Percentiles rank a stretch among this genome's conserved stretches.
Evolutionary conservation across 2,113 vertebrate species (phyloP).

Genomic region (Abramis brama): DNA sequence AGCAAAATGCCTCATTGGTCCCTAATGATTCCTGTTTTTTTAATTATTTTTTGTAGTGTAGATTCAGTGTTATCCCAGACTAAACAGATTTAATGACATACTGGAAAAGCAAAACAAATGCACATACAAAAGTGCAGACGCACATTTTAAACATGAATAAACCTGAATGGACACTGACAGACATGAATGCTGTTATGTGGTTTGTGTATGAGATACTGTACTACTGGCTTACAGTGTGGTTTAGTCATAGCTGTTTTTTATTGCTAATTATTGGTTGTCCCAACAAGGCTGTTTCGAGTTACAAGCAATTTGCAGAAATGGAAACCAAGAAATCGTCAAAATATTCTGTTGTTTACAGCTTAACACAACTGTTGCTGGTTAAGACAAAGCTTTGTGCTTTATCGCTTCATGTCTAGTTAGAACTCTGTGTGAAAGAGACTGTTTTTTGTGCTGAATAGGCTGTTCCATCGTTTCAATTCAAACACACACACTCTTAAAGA

Average conservation of each 20-base stretch:
- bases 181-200: neutral
- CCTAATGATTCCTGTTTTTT: neutral
- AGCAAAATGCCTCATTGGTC: too few species aligned
- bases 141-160: neutral
- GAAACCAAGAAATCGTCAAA: neutral
- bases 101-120: neutral
- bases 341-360: neutral
- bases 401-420: neutral
- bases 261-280: neutral
- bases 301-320: neutral
- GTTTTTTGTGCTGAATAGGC: conserved; percentile 15
- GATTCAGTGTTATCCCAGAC: neutral
- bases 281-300: neutral
- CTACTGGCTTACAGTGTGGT: neutral
- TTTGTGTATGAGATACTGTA: neutral
- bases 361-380: neutral
- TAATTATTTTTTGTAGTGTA: neutral
- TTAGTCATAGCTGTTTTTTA: neutral
- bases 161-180: neutral
- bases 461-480: conserved; percentile 15
- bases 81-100: neutral
- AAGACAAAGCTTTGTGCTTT: neutral
- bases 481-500: neutral
- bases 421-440: neutral
- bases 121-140: neutral